These are phyloP conservation scores for Scyliorhinus canicula DNA, from an alignment of 2,797 vertebrate genomes.

Conservation along the genomic window DNA sequence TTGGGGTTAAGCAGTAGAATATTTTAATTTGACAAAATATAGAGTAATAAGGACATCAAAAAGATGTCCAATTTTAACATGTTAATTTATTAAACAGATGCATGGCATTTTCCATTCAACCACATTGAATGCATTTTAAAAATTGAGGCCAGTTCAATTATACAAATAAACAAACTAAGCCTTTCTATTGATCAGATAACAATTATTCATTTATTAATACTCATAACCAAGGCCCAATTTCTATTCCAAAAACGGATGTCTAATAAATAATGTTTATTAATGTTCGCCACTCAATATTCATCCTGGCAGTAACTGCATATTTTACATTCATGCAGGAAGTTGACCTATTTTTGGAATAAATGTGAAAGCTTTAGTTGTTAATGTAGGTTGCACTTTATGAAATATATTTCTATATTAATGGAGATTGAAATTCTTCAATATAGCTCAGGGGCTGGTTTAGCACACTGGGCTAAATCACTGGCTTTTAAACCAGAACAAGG, in stretches of 20 bases:
- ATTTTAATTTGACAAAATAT: not conserved
- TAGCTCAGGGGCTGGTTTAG: no score
- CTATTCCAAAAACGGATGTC: not conserved
- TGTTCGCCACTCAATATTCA: not conserved
- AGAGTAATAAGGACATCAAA: not conserved
- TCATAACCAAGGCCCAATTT: not conserved
- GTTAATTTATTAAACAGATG: not conserved
- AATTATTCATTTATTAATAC: conserved; percentile 1
- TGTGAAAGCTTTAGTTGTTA: not conserved
- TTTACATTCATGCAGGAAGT: not conserved
- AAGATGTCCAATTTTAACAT: not conserved
- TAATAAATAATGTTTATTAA: not conserved
- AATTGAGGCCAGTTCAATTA: not conserved
- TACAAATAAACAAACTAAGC: not conserved
- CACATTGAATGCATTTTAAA: not conserved
- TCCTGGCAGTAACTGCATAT: not conserved
- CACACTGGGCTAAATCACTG: no score
- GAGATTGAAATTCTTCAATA: not conserved
- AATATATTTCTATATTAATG: not conserved
- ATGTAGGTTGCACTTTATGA: not conserved
- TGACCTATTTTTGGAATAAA: not conserved
- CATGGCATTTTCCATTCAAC: not conserved
- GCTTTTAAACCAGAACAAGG: no score
- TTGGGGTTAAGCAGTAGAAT: not conserved
- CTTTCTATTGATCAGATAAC: not conserved